phyloP scores from a whole-genome alignment of 2,113 vertebrate species.

The Platichthys stellatus region DNA sequence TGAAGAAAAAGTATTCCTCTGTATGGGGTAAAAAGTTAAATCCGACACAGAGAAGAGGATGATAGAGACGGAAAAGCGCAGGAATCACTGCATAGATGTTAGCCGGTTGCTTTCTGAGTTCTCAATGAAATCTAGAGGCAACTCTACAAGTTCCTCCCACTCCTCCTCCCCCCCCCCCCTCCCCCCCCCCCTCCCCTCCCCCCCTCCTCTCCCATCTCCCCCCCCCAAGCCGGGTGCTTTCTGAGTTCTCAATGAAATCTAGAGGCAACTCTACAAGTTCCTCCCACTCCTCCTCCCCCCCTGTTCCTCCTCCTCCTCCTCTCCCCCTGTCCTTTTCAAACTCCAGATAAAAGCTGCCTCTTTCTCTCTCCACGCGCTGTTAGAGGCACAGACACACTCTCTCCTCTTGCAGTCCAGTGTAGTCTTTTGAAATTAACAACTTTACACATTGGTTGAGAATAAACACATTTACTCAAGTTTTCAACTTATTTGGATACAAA shows the following conservation, averaged over 20 bases:
- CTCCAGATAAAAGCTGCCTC: conserved; percentile 33
- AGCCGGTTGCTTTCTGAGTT: conserved; percentile 65
- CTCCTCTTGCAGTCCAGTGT: not conserved
- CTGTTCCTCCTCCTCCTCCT: not conserved
- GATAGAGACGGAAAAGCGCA: conserved; percentile 28
- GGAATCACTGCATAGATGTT: conserved; percentile 66
- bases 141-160: conserved; percentile 69
- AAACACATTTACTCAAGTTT: not conserved
- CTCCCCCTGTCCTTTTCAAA: not conserved
- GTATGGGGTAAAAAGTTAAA: conserved; percentile 42
- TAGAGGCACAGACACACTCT: not conserved
- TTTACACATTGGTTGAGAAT: not conserved
- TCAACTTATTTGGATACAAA: too few relatives aligned
- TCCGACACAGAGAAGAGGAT: conserved; percentile 44
- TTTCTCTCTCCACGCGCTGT: conserved; percentile 4
- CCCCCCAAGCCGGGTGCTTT: conserved; percentile 63
- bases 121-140: conserved; percentile 70
- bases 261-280: conserved; percentile 61
- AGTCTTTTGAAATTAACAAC: not conserved
- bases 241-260: conserved; percentile 74
- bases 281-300: conserved; percentile 42
- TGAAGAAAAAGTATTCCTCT: conserved; percentile 47
- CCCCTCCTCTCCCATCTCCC: too few relatives aligned
- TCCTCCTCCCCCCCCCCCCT: not conserved
- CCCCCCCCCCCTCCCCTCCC: not conserved